Percentiles rank a stretch among this genome's conserved stretches.
These are phyloP conservation scores for Ellobium chinense DNA, from an alignment of 2,888 invertebrate genomes.

Conservation along the genomic window DNA sequence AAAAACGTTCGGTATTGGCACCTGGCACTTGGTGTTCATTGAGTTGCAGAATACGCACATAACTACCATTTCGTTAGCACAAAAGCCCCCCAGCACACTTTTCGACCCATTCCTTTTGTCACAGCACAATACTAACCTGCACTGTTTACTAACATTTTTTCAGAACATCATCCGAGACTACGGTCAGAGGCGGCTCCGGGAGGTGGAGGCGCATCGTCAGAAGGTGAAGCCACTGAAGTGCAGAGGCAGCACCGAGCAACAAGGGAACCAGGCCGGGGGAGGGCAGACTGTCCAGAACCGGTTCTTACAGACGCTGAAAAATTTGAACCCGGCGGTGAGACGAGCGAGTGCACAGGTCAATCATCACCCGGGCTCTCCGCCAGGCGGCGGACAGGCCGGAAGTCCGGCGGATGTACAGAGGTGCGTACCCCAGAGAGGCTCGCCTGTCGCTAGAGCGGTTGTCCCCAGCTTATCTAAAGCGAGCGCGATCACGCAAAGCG, in stretches of 20 bases:
- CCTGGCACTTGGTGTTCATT: no score
- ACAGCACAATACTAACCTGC: background rate
- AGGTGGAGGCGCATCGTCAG: constrained; percentile 68
- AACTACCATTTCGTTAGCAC: no score
- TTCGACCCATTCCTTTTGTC: background rate
- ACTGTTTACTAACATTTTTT: constrained; percentile 26
- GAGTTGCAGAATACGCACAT: no score
- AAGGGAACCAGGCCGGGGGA: background rate
- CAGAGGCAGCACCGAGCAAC: constrained; percentile 10
- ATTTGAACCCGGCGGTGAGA: constrained; percentile 30
- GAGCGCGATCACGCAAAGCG: background rate
- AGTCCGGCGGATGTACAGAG: constrained; percentile 1
- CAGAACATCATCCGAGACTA: constrained; percentile 72
- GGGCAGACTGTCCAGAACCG: constrained; percentile 37
- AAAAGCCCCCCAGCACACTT: no score
- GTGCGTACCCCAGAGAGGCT: background rate
- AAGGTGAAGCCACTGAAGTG: constrained; percentile 57
- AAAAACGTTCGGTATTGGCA: no score
- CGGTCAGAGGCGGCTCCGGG: constrained; percentile 67
- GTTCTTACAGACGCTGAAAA: constrained; percentile 29
- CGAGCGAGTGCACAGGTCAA: constrained; percentile 26
- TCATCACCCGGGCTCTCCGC: background rate
- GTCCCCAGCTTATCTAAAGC: background rate
- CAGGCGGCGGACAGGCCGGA: background rate
- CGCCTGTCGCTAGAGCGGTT: constrained; percentile 15